A percentile compares a stretch with the other conserved stretches of the same genome.
These are phyloP conservation scores for Callorhinus ursinus DNA, from an alignment of 2,113 vertebrate genomes.

Conservation along the genomic window DNA sequence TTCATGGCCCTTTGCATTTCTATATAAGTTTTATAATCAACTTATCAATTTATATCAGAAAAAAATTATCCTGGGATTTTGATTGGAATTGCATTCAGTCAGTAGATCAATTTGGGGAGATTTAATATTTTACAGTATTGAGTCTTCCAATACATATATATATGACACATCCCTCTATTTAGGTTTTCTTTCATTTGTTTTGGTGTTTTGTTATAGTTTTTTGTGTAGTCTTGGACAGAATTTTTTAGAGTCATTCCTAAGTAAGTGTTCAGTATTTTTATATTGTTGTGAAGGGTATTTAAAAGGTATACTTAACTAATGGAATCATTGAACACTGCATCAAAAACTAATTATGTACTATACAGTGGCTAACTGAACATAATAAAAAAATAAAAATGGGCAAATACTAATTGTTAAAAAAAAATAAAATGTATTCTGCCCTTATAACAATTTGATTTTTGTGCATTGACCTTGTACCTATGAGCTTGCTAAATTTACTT, in stretches of 20 bases:
- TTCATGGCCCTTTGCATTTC: constrained; percentile 2
- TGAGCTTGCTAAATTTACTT: not conserved
- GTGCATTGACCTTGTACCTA: not conserved
- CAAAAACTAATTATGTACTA: too few relatives aligned
- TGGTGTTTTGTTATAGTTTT: not conserved
- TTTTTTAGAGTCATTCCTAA: not conserved
- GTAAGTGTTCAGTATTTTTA: not conserved
- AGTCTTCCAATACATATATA: not conserved
- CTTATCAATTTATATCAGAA: not conserved
- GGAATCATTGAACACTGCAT: too few relatives aligned
- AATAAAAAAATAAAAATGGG: too few relatives aligned
- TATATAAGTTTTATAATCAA: not conserved
- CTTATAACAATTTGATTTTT: not conserved
- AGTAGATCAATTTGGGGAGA: not conserved
- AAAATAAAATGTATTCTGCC: not conserved
- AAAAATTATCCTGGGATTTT: not conserved
- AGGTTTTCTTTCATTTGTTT: not conserved
- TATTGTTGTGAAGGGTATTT: not conserved
- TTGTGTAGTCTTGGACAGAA: not conserved
- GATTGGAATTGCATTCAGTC: not conserved
- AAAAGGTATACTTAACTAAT: not conserved
- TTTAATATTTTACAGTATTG: not conserved
- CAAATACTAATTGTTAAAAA: too few relatives aligned
- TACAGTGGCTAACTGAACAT: too few relatives aligned
- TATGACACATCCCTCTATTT: not conserved